Base-by-base conservation (phyloP, 2,888 invertebrate species). In the Didymodactylos carnosus region DNA sequence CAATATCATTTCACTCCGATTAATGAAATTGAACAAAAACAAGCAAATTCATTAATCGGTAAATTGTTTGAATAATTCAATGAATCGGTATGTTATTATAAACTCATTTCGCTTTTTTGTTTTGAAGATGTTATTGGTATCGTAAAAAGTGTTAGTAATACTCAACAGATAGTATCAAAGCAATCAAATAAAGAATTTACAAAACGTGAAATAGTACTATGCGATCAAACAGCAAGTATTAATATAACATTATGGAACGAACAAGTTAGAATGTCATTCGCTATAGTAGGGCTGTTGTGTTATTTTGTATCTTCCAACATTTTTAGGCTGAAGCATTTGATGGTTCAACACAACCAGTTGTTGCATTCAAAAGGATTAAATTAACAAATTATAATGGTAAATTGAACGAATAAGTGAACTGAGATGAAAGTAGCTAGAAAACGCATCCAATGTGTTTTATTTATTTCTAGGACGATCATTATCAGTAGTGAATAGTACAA, bases 301-400 rank as follows among this genome's bases (percentile, higher is more conserved):
- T n/a, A n/a, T n/a, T n/a, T n/a, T n/a, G n/a, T 19, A 73, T 76
- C 19, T 40, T 53, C 75, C 29, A 25, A 49, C 14, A 70, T 49
- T 75, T 77, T 19, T 78, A 91, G 80, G 94, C 95, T 0, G 90
- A 90, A 80, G 88, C 87, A 75, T 95, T 95, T 81, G 88, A 90
- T 79, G 89, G 88, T 0, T 62, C 62, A 35, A 85, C 86, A 10
- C 88, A 90, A 80, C 91, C 94, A 3, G 89, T 97, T 0, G 81
- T 98, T 40, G 89, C 91, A 27, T 86, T 91, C 2, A 95, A 94
- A 86, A 89, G 90, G 5, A 91, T 88, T 0, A 87, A 88, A 35
- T 85, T 98, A 5, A 87, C 89, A 0, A 95, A 97, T 84, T 98
- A 91, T 83, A 89, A 89, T 76, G 91, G 92, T n/a, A n/a, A n/a